Base-by-base conservation (phyloP, 1,140 invertebrate genomes). In the Caenorhabditis briggsae region DNA sequence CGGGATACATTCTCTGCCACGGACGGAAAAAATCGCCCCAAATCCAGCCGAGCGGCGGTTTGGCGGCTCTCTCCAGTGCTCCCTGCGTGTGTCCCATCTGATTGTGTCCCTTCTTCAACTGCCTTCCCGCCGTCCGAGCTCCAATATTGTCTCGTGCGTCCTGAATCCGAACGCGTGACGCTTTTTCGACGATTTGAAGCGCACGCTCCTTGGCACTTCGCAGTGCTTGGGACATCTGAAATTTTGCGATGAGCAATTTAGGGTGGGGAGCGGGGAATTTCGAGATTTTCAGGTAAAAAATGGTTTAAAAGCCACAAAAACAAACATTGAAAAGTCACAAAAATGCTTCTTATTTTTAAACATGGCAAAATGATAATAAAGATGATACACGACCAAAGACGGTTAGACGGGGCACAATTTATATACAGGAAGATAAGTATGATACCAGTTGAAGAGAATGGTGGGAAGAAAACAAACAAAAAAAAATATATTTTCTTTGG, bases 21-120 rank as follows among this genome's bases (percentile, higher is more conserved):
- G 91, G 91, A 18, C 87, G 85, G 56, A 86, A 92, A 56, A 90
- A 92, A 65, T 92, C 90, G 8, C 91, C 91, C 91, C 91, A 92
- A 56, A 92, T 89, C 91, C 91, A 92, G 18, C 91, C 91, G 33
- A 92, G 88, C 33, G 91, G 91, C 5, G 91, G 91, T 82, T 92
- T 92, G 6, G 90, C 89, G 9, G 91, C 91, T n/a, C 86, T 43
- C 82, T 92, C 88, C 14, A 92, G 64, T 70, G 92, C 91, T 46
- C 91, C 91, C 64, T 82, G 82, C 23, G 74, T 86, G 33, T 86
- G 74, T 18, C 85, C 85, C 43, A 58, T 58, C 78, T 86, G 86
- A 61, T 87, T 87, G n/a, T 56, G 56, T 7, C 41, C 65, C 61
- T 87, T 87, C 12, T 65, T 70, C 41, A 84, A 12, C n/a, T 59